Conservation (phyloP, 37 sponge, comb jelly and placozoan species). For the Amphimedon queenslandica region DNA sequence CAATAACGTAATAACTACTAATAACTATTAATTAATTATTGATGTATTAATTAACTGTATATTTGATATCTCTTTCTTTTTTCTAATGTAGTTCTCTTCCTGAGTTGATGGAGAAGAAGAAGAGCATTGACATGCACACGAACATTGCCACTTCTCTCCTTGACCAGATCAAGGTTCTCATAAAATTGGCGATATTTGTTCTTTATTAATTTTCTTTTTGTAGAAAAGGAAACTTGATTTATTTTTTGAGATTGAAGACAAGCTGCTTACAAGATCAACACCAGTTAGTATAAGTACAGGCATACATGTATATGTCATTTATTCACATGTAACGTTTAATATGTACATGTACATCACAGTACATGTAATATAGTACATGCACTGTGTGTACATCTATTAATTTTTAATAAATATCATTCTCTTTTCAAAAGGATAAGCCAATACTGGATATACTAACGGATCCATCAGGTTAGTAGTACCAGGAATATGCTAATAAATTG, state of each 20-base stretch:
- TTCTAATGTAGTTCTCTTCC: slow-evolving; percentile 69
- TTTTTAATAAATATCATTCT: not conserved
- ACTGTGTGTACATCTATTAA: too few relatives aligned
- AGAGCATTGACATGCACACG: slow-evolving; percentile 96
- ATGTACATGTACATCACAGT: too few relatives aligned
- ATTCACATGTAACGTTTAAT: not conserved
- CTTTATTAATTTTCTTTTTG: not conserved
- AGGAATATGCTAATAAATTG: not conserved
- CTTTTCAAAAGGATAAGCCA: slow-evolving; percentile 59
- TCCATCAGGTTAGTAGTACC: slow-evolving; percentile 29
- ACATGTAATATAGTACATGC: too few relatives aligned
- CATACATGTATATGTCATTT: not conserved
- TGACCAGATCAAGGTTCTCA: slow-evolving; percentile 82
- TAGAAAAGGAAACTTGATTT: slow-evolving; percentile 84
- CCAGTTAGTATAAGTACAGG: slow-evolving; percentile 31
- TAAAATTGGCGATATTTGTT: not conserved
- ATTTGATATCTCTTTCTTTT: not conserved
- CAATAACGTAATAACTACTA: slow-evolving; percentile 85
- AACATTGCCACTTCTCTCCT: slow-evolving; percentile 95
- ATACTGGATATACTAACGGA: slow-evolving; percentile 67
- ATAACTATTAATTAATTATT: too few relatives aligned
- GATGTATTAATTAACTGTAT: not conserved
- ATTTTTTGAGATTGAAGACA: slow-evolving; percentile 97
- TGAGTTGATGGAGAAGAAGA: slow-evolving; percentile 95
- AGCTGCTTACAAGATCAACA: slow-evolving; percentile 87